Conservation (phyloP, 2,113 vertebrate species). For the Albula goreensis region DNA sequence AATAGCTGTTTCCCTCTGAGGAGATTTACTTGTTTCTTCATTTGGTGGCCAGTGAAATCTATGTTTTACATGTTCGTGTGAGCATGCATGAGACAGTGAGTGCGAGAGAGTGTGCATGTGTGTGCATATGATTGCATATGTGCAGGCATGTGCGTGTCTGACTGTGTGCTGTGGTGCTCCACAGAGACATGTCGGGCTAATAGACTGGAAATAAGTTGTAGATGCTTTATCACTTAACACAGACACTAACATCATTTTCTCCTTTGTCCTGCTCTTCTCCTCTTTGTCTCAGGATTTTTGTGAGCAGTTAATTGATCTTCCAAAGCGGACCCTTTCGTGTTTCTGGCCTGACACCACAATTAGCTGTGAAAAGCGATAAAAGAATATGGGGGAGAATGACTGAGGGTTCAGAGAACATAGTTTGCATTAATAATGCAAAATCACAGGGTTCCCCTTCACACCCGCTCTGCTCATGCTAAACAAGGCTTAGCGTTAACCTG, state of each 20-base stretch:
- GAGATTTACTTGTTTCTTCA: too few species aligned
- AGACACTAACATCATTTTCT: slow-evolving; percentile 42
- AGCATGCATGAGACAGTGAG: background rate
- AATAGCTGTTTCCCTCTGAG: background rate
- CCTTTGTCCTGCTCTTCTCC: slow-evolving; percentile 57
- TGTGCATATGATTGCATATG: background rate
- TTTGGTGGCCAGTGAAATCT: too few species aligned
- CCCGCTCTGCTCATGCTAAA: background rate
- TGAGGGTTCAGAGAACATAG: slow-evolving; percentile 45
- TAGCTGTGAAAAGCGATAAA: slow-evolving; percentile 58
- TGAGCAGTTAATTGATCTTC: slow-evolving; percentile 72
- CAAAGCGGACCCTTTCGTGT: slow-evolving; percentile 55
- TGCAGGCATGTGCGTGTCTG: background rate
- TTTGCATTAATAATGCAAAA: background rate
- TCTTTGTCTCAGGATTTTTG: slow-evolving; percentile 47
- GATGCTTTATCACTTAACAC: slow-evolving; percentile 58
- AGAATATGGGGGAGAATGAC: slow-evolving; percentile 38
- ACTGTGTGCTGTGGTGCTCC: slow-evolving; percentile 18
- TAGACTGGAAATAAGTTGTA: slow-evolving; percentile 55
- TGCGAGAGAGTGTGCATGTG: slow-evolving; percentile 6
- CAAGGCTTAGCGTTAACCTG: background rate
- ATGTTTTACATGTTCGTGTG: background rate
- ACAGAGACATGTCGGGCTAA: slow-evolving; percentile 59
- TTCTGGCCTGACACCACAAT: slow-evolving; percentile 61
- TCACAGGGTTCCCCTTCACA: background rate